A percentile compares a stretch with the other conserved stretches of the same genome.
Conservation (phyloP, 1,140 invertebrate genomes). For the Euwallacea similis region DNA sequence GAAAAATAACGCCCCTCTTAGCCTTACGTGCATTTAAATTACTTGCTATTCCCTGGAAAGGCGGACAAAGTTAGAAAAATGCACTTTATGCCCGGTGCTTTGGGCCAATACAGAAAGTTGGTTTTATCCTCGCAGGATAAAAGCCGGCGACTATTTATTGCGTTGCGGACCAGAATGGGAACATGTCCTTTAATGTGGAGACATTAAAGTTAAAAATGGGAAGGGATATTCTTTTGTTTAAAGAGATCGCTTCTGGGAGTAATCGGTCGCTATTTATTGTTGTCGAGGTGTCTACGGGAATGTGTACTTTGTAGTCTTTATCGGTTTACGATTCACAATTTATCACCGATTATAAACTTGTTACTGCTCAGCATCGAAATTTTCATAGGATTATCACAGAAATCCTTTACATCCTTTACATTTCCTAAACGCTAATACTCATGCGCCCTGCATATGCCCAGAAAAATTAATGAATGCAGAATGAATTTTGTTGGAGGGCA, state of each 20-base stretch:
- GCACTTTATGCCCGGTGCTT: constrained; percentile 32
- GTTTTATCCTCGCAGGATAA: constrained; percentile 23
- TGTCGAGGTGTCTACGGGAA: neutral
- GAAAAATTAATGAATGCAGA: no score
- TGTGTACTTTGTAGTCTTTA: no score
- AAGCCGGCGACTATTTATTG: constrained; percentile 24
- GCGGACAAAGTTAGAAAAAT: constrained; percentile 45
- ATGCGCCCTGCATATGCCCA: no score
- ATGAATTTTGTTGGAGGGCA: no score
- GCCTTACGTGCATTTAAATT: constrained; percentile 55
- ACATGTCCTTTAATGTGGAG: constrained; percentile 12
- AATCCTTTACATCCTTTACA: no score
- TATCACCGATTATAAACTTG: no score
- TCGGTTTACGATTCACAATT: no score
- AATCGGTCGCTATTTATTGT: neutral
- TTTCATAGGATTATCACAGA: no score
- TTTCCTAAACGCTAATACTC: no score
- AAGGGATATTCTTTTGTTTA: constrained; percentile 1
- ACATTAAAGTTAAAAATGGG: constrained; percentile 14
- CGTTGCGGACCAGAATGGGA: constrained; percentile 6
- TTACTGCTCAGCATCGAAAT: no score
- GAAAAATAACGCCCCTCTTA: constrained; percentile 50
- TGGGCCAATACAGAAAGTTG: constrained; percentile 35
- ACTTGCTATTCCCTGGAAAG: constrained; percentile 51
- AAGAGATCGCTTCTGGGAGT: neutral